These are phyloP conservation scores for Cydia pomonella DNA, from an alignment of 1,140 invertebrate species.

Conservation along the genomic window DNA sequence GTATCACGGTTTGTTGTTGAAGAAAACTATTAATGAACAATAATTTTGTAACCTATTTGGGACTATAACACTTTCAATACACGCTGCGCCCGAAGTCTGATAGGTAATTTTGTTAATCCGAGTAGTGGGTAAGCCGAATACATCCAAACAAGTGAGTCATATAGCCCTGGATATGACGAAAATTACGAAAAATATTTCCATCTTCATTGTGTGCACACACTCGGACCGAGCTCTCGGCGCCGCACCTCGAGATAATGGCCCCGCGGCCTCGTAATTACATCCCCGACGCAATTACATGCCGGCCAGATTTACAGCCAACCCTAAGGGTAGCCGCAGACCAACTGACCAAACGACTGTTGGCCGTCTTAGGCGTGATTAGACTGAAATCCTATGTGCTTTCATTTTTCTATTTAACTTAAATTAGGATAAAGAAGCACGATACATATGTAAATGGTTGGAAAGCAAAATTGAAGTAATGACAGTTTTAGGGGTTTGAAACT, in stretches of 20 bases:
- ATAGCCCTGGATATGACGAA: not conserved
- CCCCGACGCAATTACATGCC: conserved; percentile 10
- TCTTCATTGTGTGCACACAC: conserved; percentile 21
- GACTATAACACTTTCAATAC: no score
- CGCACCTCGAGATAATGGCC: conserved; percentile 21
- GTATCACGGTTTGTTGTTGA: no score
- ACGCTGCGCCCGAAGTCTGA: no score
- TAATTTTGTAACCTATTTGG: no score
- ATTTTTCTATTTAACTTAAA: not conserved
- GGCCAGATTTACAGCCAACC: conserved; percentile 1
- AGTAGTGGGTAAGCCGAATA: no score
- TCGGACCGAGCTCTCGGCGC: not conserved
- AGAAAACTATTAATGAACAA: no score
- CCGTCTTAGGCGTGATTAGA: not conserved
- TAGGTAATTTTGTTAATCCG: no score
- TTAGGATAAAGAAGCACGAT: no score
- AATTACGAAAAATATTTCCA: not conserved
- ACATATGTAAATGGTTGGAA: not conserved
- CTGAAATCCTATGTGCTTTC: not conserved
- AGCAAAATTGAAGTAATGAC: not conserved
- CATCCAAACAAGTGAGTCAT: no score
- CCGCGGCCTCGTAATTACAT: conserved; percentile 21
- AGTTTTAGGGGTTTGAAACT: not conserved
- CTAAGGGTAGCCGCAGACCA: conserved; percentile 9
- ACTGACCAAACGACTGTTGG: not conserved